Percentiles rank a stretch among this genome's conserved stretches.
phyloP scores from a whole-genome alignment of 2,797 vertebrate species.

The Diplodus sargus region DNA sequence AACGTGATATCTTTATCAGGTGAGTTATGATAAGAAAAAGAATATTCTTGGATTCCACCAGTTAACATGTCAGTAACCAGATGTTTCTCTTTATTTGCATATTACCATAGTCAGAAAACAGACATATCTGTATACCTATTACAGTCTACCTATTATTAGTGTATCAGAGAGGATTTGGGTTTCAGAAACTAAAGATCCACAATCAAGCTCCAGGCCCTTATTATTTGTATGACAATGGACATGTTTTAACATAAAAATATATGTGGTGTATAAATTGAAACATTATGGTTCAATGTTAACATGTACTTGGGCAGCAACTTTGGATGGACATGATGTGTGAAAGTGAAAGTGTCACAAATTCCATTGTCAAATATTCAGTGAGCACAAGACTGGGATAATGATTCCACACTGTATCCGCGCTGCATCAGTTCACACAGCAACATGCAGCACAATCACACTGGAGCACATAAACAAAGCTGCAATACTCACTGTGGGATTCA shows the following conservation, averaged over 20 bases:
- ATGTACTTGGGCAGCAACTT: background rate
- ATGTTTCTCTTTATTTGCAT: constrained; percentile 42
- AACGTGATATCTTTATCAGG: constrained; percentile 19
- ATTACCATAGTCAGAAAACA: constrained; percentile 27
- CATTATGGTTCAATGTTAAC: too few species aligned
- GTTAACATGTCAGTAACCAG: constrained; percentile 33
- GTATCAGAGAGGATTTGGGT: constrained; percentile 29
- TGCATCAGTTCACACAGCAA: constrained; percentile 1
- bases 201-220: constrained; percentile 39
- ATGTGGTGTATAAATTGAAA: too few species aligned
- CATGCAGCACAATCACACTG: background rate
- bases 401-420: background rate
- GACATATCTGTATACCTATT: constrained; percentile 30
- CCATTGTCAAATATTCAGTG: background rate
- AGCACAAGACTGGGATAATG: background rate
- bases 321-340: background rate
- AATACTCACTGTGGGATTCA: constrained; percentile 18
- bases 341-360: background rate
- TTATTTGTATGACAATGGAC: constrained; percentile 21
- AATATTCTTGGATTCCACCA: constrained; percentile 24
- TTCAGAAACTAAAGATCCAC: constrained; percentile 29
- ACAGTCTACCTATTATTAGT: background rate
- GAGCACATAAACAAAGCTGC: constrained; percentile 22
- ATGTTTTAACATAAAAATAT: constrained; percentile 11
- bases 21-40: constrained; percentile 27